Base-by-base conservation (phyloP, 2,888 invertebrate species). In the Aspidapion aeneum region DNA sequence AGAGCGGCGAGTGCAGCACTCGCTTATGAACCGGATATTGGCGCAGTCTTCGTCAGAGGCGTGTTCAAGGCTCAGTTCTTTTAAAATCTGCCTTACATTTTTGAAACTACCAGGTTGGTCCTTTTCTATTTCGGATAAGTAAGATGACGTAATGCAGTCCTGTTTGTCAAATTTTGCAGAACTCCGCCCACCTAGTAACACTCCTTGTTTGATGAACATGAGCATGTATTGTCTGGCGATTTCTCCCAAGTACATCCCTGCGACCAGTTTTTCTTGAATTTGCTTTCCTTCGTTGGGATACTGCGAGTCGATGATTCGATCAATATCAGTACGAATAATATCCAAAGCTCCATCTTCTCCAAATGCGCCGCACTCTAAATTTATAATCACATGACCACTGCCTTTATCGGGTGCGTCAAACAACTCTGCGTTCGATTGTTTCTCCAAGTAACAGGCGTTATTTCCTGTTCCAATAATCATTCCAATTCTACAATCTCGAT, bases 241-340 rank as follows among this genome's bases (percentile, higher is more conserved):
- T 80, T 98, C 98, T 9, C 98, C 98, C 92, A 98, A 90, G 80
- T 98, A 98, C 97, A 98, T 98, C 67, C 98, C 98, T 1, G 96
- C 96, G 74, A 98, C 96, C 96, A 98, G 98, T 81, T 98, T 98
- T 79, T 98, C 98, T 81, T 90, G 90, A 87, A 93, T 84, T 81
- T 97, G 97, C 80, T 88, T 91, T 67, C 87, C 87, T 12, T 89
- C 88, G 78, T 92, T 96, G 71, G 97, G 90, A 60, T 95, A 95
- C 72, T 87, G 86, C 60, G 81, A 80, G 79, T 98, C 97, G 66
- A 98, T 88, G 61, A 89, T 89, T 51, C 86, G 84, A 78, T 98
- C 93, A 76, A 90, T 92, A 74, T 91, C 90, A 1, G 96, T 96
- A 65, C 91, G 83, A 16, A 96, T 84, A 77, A 94, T 93, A 77